These are phyloP conservation scores for Eristalinus aeneus DNA, from an alignment of 2,888 invertebrate species.

Conservation along the genomic window DNA sequence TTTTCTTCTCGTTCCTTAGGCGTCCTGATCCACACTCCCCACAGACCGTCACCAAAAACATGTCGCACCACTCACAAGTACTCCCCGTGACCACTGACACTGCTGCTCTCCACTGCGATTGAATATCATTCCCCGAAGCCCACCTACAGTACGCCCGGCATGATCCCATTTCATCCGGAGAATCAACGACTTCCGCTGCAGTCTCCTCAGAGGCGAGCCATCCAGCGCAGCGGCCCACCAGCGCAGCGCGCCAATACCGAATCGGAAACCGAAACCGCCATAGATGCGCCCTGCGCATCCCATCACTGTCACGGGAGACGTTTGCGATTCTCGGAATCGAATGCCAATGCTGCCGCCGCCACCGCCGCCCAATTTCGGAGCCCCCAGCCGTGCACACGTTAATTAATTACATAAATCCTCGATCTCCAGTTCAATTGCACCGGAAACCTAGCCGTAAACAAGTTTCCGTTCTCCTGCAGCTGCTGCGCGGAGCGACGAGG, in stretches of 20 bases:
- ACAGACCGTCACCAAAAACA: not conserved
- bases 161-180: not conserved
- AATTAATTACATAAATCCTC: conserved; percentile 53
- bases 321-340: conserved; percentile 22
- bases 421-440: conserved; percentile 6
- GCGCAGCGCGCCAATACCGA: not conserved
- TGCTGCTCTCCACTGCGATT: not conserved
- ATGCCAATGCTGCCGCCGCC: not conserved
- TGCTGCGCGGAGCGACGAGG: not conserved
- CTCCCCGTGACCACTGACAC: not conserved
- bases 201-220: not conserved
- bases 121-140: not conserved
- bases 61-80: not conserved
- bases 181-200: not conserved
- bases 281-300: not conserved
- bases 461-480: conserved; percentile 42
- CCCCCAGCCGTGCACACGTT: not conserved
- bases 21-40: too few relatives aligned
- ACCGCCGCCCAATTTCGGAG: not conserved
- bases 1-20: too few relatives aligned
- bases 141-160: not conserved
- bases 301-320: not conserved
- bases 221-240: not conserved
- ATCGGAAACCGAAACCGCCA: not conserved
- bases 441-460: conserved; percentile 56